Evolutionary conservation across 2,797 vertebrate species (phyloP), one percentile per base, ranked within the genome.

Genomic region (Sebastes kiyomatsui): DNA sequence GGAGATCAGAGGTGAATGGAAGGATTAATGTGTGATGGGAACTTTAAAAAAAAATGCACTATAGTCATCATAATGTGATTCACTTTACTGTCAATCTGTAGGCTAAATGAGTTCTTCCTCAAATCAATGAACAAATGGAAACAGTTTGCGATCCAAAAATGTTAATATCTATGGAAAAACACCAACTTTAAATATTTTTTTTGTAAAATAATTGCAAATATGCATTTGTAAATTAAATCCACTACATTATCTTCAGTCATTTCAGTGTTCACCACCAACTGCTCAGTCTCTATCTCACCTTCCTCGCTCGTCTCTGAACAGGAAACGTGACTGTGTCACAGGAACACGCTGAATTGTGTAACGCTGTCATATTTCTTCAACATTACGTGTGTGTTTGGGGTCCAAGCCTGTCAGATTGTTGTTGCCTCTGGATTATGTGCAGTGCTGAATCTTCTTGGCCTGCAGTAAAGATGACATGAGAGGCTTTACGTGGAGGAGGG

Each of bases 401-500:
- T 64, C 46, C 58, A 30, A 16, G 46, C 11, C 56, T 76, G 86
- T 83, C 78, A 85, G 14, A 82, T 69, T 77, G 74, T 71, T 88
- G 83, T 71, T 81, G 61, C 62, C 66, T 80, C 65, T 79, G 79
- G 79, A 84, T 86, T 77, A 72, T 78, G 56, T 73, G 61, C 80
- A 22, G 30, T 12, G 23, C 58, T 83, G 77, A 80, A 72, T 82
- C 61, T 52, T 62, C 74, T 49, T 69, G 22, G 70, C 76, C 59
- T 1, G n/a, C 64, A 81, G 79, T 79, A 33, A 77, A 87, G 79
- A 85, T 72, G 75, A 75, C 79, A 80, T 72, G 80, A 87, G 75
- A 82, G 52, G 56, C 62, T 86, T 80, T 64, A 66, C 75, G 77
- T 78, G 46, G 67, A 67, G 52, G 35, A 66, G 60, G 65, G 42